Percentiles rank a stretch among this genome's conserved stretches.
Evolutionary conservation across 2,888 invertebrate genomes (phyloP).

Genomic region (Smittia aterrima): DNA sequence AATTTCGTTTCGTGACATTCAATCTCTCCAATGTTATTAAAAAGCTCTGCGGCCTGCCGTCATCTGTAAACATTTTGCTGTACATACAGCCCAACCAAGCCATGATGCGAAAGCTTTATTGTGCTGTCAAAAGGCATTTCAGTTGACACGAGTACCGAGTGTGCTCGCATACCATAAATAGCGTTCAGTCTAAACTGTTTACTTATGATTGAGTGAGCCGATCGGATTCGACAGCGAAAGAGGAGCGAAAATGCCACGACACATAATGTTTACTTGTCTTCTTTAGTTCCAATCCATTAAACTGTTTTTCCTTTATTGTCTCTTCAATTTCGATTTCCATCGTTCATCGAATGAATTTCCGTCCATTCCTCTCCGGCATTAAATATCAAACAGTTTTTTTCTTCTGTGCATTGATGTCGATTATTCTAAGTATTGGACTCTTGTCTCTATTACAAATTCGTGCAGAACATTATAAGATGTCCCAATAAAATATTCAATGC

Average conservation of each 20-base stretch:
- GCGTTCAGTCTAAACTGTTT: conserved; percentile 33
- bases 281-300: conserved; percentile 28
- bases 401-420: not conserved
- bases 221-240: not conserved
- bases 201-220: conserved; percentile 32
- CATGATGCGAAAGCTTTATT: not conserved
- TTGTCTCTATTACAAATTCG: too few relatives aligned
- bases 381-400: not conserved
- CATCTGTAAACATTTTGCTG: conserved; percentile 28
- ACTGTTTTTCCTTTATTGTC: conserved; percentile 27
- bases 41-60: conserved; percentile 33
- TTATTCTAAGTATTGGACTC: too few relatives aligned
- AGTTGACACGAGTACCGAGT: not conserved
- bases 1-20: not conserved
- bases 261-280: not conserved
- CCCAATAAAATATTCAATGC: not conserved
- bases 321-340: conserved; percentile 1
- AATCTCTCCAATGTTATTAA: not conserved
- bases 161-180: not conserved
- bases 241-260: too few relatives aligned
- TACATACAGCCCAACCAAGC: too few relatives aligned
- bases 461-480: too few relatives aligned
- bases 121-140: not conserved
- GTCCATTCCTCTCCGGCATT: not conserved
- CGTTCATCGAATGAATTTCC: too few relatives aligned